Conservation (phyloP, 37 sponge, comb jelly and placozoan genomes). For the Axinella damicornis region DNA sequence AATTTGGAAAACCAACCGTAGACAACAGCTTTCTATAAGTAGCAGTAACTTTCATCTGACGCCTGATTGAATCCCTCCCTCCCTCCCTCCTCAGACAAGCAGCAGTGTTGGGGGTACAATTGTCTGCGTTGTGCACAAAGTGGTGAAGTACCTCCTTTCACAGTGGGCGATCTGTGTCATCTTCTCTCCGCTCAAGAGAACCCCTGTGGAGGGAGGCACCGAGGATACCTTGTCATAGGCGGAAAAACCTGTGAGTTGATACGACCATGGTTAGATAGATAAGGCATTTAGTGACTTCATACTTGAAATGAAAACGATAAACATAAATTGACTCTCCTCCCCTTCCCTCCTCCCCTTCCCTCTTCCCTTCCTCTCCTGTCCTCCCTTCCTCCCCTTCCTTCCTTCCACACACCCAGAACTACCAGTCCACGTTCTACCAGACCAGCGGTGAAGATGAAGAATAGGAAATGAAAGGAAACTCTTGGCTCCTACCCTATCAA, state of each 20-base stretch:
- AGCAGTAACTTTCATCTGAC: no score
- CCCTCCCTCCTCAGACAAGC: neutral
- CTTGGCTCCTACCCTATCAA: constrained; percentile 12
- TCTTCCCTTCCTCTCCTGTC: no score
- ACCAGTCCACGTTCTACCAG: constrained; percentile 26
- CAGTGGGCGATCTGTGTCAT: constrained; percentile 47
- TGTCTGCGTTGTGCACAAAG: constrained; percentile 41
- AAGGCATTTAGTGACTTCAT: no score
- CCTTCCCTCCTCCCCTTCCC: no score
- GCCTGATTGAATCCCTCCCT: no score
- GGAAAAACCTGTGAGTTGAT: constrained; percentile 31
- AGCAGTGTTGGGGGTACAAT: neutral
- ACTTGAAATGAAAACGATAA: no score
- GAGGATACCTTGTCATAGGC: constrained; percentile 42
- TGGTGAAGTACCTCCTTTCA: constrained; percentile 46
- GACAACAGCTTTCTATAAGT: no score
- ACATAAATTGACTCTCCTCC: neutral
- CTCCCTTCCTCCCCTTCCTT: no score
- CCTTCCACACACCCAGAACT: constrained; percentile 14
- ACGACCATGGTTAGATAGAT: neutral
- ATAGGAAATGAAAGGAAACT: neutral
- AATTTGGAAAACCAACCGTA: no score
- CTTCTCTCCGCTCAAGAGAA: constrained; percentile 46
- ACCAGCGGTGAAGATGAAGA: neutral
- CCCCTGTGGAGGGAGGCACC: constrained; percentile 6